Evolutionary conservation across 2,797 vertebrate genomes (phyloP).

Genomic region (Champsocephalus esox): DNA sequence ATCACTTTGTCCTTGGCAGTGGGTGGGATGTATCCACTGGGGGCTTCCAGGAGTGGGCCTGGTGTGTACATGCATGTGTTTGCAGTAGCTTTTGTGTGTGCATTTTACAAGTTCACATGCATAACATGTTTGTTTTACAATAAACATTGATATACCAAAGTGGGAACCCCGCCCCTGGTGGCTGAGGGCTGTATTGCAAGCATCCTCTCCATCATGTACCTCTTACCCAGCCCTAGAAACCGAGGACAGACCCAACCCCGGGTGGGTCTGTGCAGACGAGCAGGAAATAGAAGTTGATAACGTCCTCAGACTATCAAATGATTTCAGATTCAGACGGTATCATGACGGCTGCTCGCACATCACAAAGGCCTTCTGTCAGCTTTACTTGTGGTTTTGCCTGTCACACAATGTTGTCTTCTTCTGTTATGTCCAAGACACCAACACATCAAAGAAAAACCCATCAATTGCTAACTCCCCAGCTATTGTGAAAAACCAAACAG

Average conservation of each 20-base stretch:
- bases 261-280: conserved; percentile 12
- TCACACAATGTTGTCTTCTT: neutral
- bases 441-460: conserved; percentile 19
- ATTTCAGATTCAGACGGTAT: conserved; percentile 26
- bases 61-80: neutral
- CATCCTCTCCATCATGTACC: conserved; percentile 28
- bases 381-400: neutral
- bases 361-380: neutral
- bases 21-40: conserved; percentile 34
- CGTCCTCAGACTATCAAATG: conserved; percentile 16
- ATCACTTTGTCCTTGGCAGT: conserved; percentile 69
- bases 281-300: conserved; percentile 31
- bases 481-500: neutral
- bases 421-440: conserved; percentile 2
- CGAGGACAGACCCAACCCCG: conserved; percentile 9
- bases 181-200: conserved; percentile 11
- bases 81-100: neutral
- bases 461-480: neutral
- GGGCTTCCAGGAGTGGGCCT: conserved; percentile 12
- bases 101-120: neutral
- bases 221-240: conserved; percentile 27
- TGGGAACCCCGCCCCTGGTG: neutral
- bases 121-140: neutral
- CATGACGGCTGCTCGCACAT: conserved; percentile 10
- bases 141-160: conserved; percentile 1